Base-by-base conservation (phyloP, 2,113 vertebrate genomes). In the Gavia stellata region DNA sequence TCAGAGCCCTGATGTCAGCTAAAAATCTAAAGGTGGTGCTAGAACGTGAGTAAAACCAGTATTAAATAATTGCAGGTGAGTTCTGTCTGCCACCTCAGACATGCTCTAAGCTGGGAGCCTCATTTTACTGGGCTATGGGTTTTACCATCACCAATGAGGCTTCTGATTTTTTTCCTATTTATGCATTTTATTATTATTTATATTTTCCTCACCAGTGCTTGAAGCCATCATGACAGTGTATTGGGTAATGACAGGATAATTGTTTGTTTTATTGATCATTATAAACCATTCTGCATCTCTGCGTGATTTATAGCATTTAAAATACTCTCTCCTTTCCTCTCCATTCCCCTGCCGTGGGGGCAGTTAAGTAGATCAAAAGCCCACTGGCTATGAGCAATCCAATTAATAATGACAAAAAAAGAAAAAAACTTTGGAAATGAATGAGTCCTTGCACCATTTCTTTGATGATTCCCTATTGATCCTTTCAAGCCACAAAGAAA, bases 181-280 rank as follows among this genome's bases (percentile, higher is more conserved):
- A 83, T 72, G 42, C 20, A 70, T n/a, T 28, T 75, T 86, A 66
- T 56, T 92, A 70, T 93, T 96, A 95, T 91, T 95, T 96, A 56
- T 81, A 66, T 45, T 47, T 86, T 95, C 45, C 58, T 33, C 45
- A 29, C 66, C 77, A 78, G 81, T 45, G 73, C 89, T 96, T 90
- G 85, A 59, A 95, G 93, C 80, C 90, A 92, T 91, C 86, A 23
- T 77, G 77, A 94, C 87, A 94, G 89, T 55, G 49, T 92, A 83
- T 84, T 96, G 90, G 85, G 84, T 95, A 97, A 95, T 93, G 97
- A 98, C 93, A 96, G 95, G 94, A 96, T 97, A 97, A 97, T 96
- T 98, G 97, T 98, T 98, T 97, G 96, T 87, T 97, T 97, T 97
- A 98, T 97, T 97, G 97, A 98, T 98, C 94, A 78, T 91, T 89